Conservation (phyloP, 2,113 vertebrate species). For the Misgurnus anguillicaudatus region DNA sequence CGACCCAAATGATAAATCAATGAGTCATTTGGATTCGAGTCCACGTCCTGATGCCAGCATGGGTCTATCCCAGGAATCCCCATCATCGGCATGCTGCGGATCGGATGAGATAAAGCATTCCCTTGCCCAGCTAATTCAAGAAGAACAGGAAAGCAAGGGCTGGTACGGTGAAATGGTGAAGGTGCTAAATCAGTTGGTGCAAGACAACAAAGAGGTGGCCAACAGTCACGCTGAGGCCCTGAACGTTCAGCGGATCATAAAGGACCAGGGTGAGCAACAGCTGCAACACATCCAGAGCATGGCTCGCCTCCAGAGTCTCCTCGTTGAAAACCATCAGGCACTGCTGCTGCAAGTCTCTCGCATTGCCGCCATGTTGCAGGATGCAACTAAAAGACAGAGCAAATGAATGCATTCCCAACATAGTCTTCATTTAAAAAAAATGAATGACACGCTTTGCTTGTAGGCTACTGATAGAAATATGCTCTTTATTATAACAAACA, state of each 20-base stretch:
- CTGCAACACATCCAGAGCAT: conserved; percentile 63
- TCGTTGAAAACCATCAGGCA: conserved; percentile 75
- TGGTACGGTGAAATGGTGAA: conserved; percentile 34
- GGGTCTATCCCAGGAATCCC: background rate
- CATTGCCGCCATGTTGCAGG: conserved; percentile 47
- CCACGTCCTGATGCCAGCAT: background rate
- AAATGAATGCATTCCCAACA: background rate
- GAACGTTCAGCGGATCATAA: conserved; percentile 55
- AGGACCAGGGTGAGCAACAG: conserved; percentile 58
- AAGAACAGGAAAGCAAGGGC: conserved; percentile 32
- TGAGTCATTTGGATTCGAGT: background rate
- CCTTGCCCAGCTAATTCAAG: conserved; percentile 49
- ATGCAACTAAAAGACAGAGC: conserved; percentile 24
- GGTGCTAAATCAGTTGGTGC: conserved; percentile 55
- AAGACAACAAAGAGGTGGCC: conserved; percentile 57
- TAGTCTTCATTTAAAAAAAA: background rate
- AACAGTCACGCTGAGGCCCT: conserved; percentile 58
- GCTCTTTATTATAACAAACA: background rate
- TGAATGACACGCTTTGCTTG: background rate
- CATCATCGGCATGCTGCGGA: conserved; percentile 29
- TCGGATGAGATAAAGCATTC: conserved; percentile 30
- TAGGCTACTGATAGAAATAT: conserved; percentile 9
- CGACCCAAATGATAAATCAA: conserved; percentile 23
- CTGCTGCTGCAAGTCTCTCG: conserved; percentile 56
- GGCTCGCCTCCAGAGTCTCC: conserved; percentile 70